A percentile compares a stretch with the other conserved stretches of the same genome.
phyloP scores from a whole-genome alignment of 1,140 invertebrate species.

The Globodera ellingtonae region DNA sequence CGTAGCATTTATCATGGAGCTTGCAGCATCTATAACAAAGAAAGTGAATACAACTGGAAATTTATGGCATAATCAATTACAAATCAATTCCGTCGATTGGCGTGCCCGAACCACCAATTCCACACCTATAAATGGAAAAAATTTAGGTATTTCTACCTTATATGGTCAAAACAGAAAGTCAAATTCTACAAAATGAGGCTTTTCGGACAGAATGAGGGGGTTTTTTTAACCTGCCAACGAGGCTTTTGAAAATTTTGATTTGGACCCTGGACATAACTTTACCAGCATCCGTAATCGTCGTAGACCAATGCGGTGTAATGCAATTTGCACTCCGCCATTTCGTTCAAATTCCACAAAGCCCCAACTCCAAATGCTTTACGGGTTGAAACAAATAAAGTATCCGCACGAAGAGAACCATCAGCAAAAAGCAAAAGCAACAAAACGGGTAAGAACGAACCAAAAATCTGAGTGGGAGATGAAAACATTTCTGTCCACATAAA shows the following conservation, averaged over 20 bases:
- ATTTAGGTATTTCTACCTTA: not conserved
- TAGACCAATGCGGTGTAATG: slow-evolving; percentile 37
- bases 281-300: slow-evolving; percentile 45
- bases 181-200: not conserved
- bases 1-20: slow-evolving; percentile 40
- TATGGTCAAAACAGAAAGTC: too few relatives aligned
- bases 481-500: not conserved
- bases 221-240: not conserved
- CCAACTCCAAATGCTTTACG: not conserved
- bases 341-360: slow-evolving; percentile 38
- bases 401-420: not conserved
- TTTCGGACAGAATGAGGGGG: slow-evolving; percentile 1
- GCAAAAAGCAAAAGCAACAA: not conserved
- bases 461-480: not conserved
- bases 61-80: slow-evolving; percentile 24
- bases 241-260: too few relatives aligned
- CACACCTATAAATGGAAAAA: slow-evolving; percentile 28
- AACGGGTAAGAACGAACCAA: not conserved
- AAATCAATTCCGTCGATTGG: slow-evolving; percentile 38
- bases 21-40: slow-evolving; percentile 32
- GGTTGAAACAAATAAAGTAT: not conserved
- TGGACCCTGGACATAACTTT: not conserved
- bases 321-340: slow-evolving; percentile 45
- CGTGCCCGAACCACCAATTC: slow-evolving; percentile 31
- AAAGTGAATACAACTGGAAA: not conserved